Evolutionary conservation across 2,113 vertebrate genomes (phyloP), one percentile per base, ranked within the genome.

Genomic region (Campylomormyrus tamandua): DNA sequence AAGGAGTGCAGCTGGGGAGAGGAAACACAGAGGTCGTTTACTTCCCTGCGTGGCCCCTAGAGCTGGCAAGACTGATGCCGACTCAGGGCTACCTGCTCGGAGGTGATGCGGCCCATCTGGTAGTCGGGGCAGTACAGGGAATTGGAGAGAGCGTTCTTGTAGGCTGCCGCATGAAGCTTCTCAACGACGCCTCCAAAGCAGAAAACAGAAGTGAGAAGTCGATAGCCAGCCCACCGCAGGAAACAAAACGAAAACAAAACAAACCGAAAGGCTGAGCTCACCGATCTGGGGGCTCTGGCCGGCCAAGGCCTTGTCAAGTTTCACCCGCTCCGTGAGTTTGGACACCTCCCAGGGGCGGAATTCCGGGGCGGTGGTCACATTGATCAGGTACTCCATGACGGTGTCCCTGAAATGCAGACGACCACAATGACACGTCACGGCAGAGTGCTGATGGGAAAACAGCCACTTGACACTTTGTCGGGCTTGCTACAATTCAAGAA

Each of bases 371-470:
- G 98, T 98, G 35, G 98, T 98, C 91, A 99, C 98, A 17, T 99
- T 99, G 92, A 99, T 98, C 91, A 99, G 95, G 95, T 97, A 98
- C 93, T 99, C 99, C 98, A 99, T 98, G 56, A 99, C 96, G 1
- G 97, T 98, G 87, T 99, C 98, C 50, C 99, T 99, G 92, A 4
- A 94, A 62, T 24, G 77, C 91, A 19, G 56, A 46, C 35, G 42
- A 13, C 3, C 62, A 4, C 17, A 50, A 27, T 1, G 50, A 19
- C 88, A 48, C 19, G 92, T 0, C n/a, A 31, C 84, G 9, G 86
- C 17, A 13, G 62, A 70, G 62, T 1, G n/a, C 10, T 4, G 62
- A 31, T 13, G 62, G 62, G 62, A 70, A 70, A 3, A 31, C 24
- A 31, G 62, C n/a, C 62, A 3, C 62, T 13, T 4, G 62, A 13